A percentile compares a stretch with the other conserved stretches of the same genome.
phyloP scores from a whole-genome alignment of 2,797 vertebrate genomes.

The Hydrolagus colliei region DNA sequence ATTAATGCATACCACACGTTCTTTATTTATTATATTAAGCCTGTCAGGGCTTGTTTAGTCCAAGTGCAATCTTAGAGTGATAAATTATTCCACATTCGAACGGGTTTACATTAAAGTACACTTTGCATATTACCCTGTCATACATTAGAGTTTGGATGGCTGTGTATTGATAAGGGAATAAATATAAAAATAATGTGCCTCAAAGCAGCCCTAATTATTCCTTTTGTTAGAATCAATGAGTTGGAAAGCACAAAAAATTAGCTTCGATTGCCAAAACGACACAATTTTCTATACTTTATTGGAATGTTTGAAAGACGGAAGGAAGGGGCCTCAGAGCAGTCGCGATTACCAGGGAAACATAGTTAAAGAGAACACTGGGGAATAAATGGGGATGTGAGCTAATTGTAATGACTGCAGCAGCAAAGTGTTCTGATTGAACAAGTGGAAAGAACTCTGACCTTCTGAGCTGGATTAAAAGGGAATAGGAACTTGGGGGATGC shows the following conservation, averaged over 20 bases:
- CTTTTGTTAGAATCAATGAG: background rate
- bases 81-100: background rate
- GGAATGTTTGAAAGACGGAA: constrained; percentile 38
- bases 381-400: constrained; percentile 37
- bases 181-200: background rate
- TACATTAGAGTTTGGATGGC: background rate
- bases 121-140: background rate
- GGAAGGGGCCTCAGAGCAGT: constrained; percentile 34
- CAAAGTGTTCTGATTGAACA: constrained; percentile 39
- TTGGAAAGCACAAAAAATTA: background rate
- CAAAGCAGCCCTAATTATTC: background rate
- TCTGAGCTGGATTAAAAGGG: constrained; percentile 39
- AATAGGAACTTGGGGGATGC: constrained; percentile 37
- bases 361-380: constrained; percentile 34
- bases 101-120: background rate
- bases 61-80: background rate
- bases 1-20: background rate
- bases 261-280: constrained; percentile 3
- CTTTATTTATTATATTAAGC: background rate
- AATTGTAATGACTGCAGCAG: constrained; percentile 41
- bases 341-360: constrained; percentile 17
- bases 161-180: background rate
- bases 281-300: constrained; percentile 39
- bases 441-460: constrained; percentile 38
- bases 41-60: background rate